Evolutionary conservation across 1,140 invertebrate genomes (phyloP), one percentile per base, ranked within the genome.

Genomic region (Drosophila ananassae): DNA sequence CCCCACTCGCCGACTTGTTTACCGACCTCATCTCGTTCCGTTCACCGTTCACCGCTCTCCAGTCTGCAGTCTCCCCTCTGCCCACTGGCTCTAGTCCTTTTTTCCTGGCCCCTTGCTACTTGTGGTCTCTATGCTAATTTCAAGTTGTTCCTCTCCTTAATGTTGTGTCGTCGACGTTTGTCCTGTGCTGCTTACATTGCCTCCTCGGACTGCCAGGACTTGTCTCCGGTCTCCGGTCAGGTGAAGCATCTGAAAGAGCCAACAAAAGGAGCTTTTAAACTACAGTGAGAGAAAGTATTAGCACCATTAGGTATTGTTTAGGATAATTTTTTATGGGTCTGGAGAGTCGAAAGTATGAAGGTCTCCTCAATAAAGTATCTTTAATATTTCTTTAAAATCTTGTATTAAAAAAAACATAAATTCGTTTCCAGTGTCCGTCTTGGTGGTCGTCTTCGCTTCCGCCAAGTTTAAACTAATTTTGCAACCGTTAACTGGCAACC

Each of bases 1-100:
- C 78, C 54, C 52, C 73, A 28, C 52, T 93, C 96, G 95, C 93
- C 95, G 47, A 93, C 95, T 90, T 96, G 95, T 39, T 81, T 95
- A 21, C 91, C 95, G 13, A 94, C 95, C 77, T 91, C 95, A 3
- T 94, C 81, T 2, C 91, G 22, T 30, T 32, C 25, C 28, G 58
- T 96, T 0, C 91, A 13, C 10, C 46, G 3, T 32, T 54, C 37
- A 28, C 32, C 52, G 21, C 30, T 59, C 39, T 30, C 54, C 59
- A 10, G n/a, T 46, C 8, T 25, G 54, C 39, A 1, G 39, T 25
- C 47, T 55, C 24, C 50, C 28, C 37, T 8, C 61, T 53, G 6
- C 32, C 30, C 63, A 25, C 41, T 48, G 24, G 24, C 52, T 24
- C 47, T 21, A 17, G 21, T 17, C 44, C 44, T 22, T 17, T 22